Evolutionary conservation across 1,140 invertebrate species (phyloP).

Genomic region (Steinernema khuongi): DNA sequence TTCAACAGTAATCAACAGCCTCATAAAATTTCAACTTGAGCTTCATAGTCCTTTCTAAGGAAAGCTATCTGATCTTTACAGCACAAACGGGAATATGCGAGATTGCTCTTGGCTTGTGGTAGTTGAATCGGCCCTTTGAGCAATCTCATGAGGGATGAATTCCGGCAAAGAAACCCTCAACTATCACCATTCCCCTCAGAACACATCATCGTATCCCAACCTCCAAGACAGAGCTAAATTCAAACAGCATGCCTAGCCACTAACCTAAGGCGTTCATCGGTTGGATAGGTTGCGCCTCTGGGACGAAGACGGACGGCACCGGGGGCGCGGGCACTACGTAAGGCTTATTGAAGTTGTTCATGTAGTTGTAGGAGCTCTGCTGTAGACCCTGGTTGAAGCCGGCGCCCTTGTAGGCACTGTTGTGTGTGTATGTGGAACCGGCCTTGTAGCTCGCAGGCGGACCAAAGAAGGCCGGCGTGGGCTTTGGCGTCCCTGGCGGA

Average conservation of each 20-base stretch:
- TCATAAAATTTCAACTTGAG: no score
- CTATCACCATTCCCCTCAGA: no score
- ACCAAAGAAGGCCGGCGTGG: conserved; percentile 8
- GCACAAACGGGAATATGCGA: no score
- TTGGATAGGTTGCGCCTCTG: conserved; percentile 23
- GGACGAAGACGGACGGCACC: background rate
- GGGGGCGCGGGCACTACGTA: conserved; percentile 18
- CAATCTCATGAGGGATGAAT: no score
- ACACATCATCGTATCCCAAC: no score
- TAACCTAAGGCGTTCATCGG: background rate
- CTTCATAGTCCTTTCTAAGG: no score
- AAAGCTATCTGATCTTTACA: no score
- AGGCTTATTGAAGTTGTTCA: conserved; percentile 19
- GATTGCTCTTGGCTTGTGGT: no score
- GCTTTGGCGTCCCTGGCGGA: background rate
- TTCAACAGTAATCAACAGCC: no score
- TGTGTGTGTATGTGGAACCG: conserved; percentile 16
- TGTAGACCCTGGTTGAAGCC: conserved; percentile 19
- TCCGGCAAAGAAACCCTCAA: no score
- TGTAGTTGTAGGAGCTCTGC: conserved; percentile 22
- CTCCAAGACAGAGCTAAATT: background rate
- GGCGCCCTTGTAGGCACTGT: background rate
- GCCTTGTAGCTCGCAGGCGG: background rate
- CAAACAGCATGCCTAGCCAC: background rate
- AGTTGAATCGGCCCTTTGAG: no score